phyloP scores from a whole-genome alignment of 2,113 vertebrate species.

The Triplophysa dalaica region DNA sequence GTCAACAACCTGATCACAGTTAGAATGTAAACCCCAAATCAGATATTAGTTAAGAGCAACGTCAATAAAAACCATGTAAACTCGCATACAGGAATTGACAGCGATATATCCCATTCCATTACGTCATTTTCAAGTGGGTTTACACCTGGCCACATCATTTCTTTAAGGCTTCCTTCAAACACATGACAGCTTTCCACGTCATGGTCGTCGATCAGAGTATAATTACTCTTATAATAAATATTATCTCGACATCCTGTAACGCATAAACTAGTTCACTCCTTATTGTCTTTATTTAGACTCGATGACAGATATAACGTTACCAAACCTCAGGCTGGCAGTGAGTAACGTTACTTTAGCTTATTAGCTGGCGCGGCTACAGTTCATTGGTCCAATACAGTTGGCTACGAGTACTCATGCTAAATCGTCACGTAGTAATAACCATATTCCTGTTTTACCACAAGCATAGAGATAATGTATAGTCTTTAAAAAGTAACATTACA shows the following conservation, averaged over 20 bases:
- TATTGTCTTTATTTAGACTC: not conserved
- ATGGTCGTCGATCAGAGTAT: too few relatives aligned
- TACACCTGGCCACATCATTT: not conserved
- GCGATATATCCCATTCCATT: too few relatives aligned
- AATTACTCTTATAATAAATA: not conserved
- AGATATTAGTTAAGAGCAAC: not conserved
- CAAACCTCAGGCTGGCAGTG: not conserved
- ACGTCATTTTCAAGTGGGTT: not conserved
- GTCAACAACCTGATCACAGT: not conserved
- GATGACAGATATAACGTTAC: slow-evolving; percentile 13
- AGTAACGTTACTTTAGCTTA: not conserved
- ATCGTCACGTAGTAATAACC: not conserved
- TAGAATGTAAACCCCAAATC: not conserved
- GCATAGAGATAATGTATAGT: not conserved
- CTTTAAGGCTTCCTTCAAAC: not conserved
- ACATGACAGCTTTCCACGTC: not conserved
- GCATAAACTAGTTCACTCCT: not conserved
- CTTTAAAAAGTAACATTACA: not conserved
- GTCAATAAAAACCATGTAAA: not conserved
- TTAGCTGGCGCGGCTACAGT: slow-evolving; percentile 18
- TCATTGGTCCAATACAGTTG: not conserved
- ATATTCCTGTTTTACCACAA: not conserved
- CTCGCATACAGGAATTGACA: too few relatives aligned
- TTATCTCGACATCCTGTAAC: not conserved
- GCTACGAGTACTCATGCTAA: not conserved